phyloP scores from a whole-genome alignment of 2,888 invertebrate species.

The Torymus aiolomorphi region DNA sequence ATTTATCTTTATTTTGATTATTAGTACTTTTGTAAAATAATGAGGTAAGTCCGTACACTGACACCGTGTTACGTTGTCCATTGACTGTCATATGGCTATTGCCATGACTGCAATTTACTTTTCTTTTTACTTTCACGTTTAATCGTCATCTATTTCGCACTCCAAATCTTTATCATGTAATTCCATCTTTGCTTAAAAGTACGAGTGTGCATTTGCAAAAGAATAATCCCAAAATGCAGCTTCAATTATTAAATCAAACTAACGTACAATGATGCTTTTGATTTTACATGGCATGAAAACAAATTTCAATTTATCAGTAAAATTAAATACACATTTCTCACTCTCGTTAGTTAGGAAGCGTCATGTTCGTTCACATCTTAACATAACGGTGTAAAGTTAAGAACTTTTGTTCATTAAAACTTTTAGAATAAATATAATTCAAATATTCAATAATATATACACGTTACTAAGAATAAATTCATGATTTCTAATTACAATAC shows the following conservation, averaged over 20 bases:
- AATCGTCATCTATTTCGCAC: conserved; percentile 33
- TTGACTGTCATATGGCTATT: conserved; percentile 48
- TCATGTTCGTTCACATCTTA: too few species aligned
- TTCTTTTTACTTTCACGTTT: conserved; percentile 51
- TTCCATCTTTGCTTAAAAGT: conserved; percentile 40
- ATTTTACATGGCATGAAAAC: too few species aligned
- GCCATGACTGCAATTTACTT: conserved; percentile 30
- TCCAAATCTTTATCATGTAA: conserved; percentile 34
- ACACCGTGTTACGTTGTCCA: conserved; percentile 48
- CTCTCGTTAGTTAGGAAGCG: too few species aligned
- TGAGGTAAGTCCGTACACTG: conserved; percentile 56
- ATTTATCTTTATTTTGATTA: conserved; percentile 66
- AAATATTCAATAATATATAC: too few species aligned
- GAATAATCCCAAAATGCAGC: conserved; percentile 20
- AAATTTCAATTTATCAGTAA: too few species aligned
- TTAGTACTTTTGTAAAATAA: conserved; percentile 61
- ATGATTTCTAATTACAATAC: too few species aligned
- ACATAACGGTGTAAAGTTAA: too few species aligned
- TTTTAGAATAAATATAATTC: too few species aligned
- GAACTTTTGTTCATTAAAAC: too few species aligned
- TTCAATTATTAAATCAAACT: conserved; percentile 8
- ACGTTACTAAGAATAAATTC: too few species aligned
- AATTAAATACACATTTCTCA: too few species aligned
- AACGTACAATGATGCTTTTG: conserved; percentile 21
- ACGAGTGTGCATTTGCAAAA: conserved; percentile 53